Conservation (phyloP, 1,140 invertebrate species). For the Solen grandis region DNA sequence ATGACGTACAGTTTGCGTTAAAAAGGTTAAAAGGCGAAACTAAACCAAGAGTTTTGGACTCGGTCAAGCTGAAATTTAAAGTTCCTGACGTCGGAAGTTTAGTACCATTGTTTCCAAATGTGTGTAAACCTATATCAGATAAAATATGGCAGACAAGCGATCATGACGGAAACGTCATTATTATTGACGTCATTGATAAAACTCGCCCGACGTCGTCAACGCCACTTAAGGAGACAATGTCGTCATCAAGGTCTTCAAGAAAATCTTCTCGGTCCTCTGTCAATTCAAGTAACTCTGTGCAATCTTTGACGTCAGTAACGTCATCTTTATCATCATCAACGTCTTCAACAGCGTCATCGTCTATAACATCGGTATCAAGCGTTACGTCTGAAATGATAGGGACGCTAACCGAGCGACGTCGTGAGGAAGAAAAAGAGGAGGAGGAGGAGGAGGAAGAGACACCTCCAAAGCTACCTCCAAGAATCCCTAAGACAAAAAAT, state of each 20-base stretch:
- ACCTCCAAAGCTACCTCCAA: constrained; percentile 35
- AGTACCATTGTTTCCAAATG: constrained; percentile 75
- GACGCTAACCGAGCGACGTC: not conserved
- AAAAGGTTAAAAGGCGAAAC: constrained; percentile 64
- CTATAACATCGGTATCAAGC: constrained; percentile 37
- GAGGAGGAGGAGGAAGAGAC: constrained; percentile 10
- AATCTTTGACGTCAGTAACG: constrained; percentile 51
- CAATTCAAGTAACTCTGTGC: constrained; percentile 38
- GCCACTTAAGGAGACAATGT: constrained; percentile 1
- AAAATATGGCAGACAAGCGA: constrained; percentile 74
- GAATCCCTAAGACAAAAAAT: not conserved
- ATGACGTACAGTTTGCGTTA: constrained; percentile 75
- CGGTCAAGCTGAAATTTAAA: constrained; percentile 68
- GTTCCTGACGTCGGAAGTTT: constrained; percentile 73
- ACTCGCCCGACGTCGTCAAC: constrained; percentile 25
- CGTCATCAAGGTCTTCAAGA: constrained; percentile 7
- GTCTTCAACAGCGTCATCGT: constrained; percentile 44
- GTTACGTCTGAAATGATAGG: not conserved
- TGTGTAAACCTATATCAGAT: constrained; percentile 73
- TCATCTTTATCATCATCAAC: constrained; percentile 49
- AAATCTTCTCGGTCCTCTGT: constrained; percentile 13
- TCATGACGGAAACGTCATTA: constrained; percentile 74
- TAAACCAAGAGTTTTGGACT: constrained; percentile 61
- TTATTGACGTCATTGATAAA: constrained; percentile 65
- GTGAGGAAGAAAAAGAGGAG: not conserved